Evolutionary conservation across 2,888 invertebrate species (phyloP), one percentile per base, ranked within the genome.

Genomic region (Cephonodes hylas): DNA sequence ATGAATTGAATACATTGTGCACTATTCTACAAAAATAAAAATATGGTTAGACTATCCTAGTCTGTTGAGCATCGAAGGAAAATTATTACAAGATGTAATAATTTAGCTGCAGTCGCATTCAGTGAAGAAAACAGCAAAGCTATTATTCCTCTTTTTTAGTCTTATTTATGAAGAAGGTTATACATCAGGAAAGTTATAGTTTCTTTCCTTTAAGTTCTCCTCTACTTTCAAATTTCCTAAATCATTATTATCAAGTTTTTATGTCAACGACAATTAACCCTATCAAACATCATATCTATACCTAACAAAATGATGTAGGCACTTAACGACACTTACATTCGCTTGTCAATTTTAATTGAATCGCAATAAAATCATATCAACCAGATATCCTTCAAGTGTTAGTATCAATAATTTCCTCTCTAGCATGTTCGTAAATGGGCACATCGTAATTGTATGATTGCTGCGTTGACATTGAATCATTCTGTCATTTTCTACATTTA

Each of bases 401-500:
- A 18, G 15, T 42, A 25, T 42, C 38, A 57, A 34, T 61, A 60
- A 63, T 68, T 73, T 77, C 69, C 69, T 67, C 44, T 69, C 62
- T 38, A 13, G 13, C 64, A 59, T 59, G 38, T 60, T 63, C 65
- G 38, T 63, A 60, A 63, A 68, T 72, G 71, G 67, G 68, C 68
- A 67, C 69, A 70, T 69, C 72, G 72, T 80, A 75, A 84, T 80
- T 78, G 77, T 71, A 80, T 78, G 77, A 83, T 81, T 80, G 77
- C 69, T 65, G 67, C 62, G 63, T 65, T 73, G 80, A 76, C 80
- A 83, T 80, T 82, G 78, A 77, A 75, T 62, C 60, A 48, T 48
- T 60, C 48, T 60, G 31, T 64, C 63, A 62, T 65, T 70, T 42
- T 59, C 18, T 18, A 20, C n/a, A 27, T 45, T n/a, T 59, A 42